These are phyloP conservation scores for Siderastrea siderea DNA, from an alignment of 92 coral and sea anemone genomes.

Conservation along the genomic window DNA sequence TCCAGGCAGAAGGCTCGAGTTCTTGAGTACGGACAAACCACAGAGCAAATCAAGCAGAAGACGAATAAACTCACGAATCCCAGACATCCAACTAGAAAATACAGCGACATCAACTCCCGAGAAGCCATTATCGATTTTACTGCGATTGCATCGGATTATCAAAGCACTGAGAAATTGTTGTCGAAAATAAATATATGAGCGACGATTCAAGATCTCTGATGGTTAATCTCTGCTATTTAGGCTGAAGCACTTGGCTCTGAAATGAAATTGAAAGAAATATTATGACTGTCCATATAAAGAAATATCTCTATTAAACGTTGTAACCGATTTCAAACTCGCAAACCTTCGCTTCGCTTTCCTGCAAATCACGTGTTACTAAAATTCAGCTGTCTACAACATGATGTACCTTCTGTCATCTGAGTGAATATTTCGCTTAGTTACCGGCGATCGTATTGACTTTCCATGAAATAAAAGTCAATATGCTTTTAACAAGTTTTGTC, in stretches of 20 bases:
- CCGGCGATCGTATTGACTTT: background rate
- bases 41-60: background rate
- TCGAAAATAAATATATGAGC: background rate
- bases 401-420: background rate
- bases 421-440: background rate
- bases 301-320: background rate
- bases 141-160: background rate
- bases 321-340: background rate
- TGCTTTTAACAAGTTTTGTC: background rate
- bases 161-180: background rate
- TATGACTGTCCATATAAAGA: background rate
- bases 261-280: background rate
- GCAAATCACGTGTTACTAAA: background rate
- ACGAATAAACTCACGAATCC: conserved; percentile 25
- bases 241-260: background rate
- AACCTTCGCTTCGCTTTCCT: conserved; percentile 11
- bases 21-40: conserved; percentile 33
- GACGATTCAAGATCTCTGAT: background rate
- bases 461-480: conserved; percentile 10
- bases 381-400: background rate
- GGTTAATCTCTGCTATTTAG: background rate
- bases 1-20: conserved; percentile 15
- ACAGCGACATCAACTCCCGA: conserved; percentile 11
- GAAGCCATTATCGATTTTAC: conserved; percentile 8
- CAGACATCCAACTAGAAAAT: conserved; percentile 9